Conservation (phyloP, 2,888 invertebrate species). For the Bruchidius siliquastri region DNA sequence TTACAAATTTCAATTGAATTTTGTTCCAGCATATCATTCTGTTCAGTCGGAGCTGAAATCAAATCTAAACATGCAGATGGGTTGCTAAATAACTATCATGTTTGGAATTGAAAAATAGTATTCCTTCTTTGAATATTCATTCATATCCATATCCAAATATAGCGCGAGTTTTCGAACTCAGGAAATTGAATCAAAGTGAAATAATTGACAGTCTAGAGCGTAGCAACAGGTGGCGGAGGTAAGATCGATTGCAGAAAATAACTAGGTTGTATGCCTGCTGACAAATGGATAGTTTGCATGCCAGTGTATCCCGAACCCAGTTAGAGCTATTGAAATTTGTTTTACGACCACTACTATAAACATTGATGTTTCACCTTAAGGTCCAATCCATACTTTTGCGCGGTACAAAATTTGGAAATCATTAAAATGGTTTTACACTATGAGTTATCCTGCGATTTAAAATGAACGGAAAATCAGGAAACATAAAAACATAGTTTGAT, state of each 20-base stretch:
- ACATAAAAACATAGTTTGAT: no score
- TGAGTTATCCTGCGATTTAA: no score
- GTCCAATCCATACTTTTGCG: background rate
- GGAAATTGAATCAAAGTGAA: background rate
- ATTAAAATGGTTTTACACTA: no score
- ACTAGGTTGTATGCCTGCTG: background rate
- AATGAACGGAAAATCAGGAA: no score
- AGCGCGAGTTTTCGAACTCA: background rate
- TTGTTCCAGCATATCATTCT: background rate
- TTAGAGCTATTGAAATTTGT: background rate
- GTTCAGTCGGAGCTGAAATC: background rate
- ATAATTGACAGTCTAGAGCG: background rate
- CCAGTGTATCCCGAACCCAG: background rate
- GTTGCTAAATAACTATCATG: background rate
- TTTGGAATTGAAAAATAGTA: background rate
- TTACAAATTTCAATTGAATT: no score
- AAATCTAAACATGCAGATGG: background rate
- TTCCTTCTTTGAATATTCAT: background rate
- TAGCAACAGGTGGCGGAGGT: background rate
- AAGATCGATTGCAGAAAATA: background rate
- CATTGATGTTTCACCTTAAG: background rate
- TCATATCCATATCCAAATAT: background rate
- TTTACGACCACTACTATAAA: background rate
- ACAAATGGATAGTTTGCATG: background rate
- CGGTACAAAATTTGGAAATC: no score